Conservation (phyloP, 2,888 invertebrate species). For the Melikaiella ostensackeni region DNA sequence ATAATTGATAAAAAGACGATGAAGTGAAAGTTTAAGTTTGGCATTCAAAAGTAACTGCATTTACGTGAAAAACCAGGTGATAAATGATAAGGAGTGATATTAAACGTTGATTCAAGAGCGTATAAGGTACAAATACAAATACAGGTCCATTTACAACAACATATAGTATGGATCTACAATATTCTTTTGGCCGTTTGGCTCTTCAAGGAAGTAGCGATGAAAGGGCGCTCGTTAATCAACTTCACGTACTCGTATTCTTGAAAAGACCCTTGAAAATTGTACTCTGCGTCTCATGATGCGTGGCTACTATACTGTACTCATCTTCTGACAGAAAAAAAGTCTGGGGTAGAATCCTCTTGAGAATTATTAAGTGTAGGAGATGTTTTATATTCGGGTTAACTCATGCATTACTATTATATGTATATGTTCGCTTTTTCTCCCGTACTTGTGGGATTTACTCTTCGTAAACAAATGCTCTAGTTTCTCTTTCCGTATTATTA, state of each 20-base stretch:
- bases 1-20: not conserved
- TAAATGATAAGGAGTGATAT: constrained; percentile 16
- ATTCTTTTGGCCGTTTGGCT: constrained; percentile 29
- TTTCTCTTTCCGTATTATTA: no score
- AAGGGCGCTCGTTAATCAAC: constrained; percentile 32
- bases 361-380: constrained; percentile 26
- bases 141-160: constrained; percentile 15
- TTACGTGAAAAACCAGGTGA: not conserved
- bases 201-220: constrained; percentile 16
- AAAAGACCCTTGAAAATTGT: constrained; percentile 35
- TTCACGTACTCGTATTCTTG: constrained; percentile 18
- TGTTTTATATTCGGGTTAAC: constrained; percentile 26
- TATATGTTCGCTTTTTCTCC: not conserved
- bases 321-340: constrained; percentile 34
- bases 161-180: constrained; percentile 14
- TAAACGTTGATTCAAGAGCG: not conserved
- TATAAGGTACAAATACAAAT: not conserved
- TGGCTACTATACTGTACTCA: constrained; percentile 7
- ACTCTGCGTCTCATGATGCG: constrained; percentile 31
- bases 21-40: no score
- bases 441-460: no score
- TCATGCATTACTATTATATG: constrained; percentile 26
- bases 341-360: constrained; percentile 21
- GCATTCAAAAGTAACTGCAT: not conserved
- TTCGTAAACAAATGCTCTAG: no score